Evolutionary conservation across 37 sponge, comb jelly and placozoan species (phyloP).

Genomic region (Spongia lamella): DNA sequence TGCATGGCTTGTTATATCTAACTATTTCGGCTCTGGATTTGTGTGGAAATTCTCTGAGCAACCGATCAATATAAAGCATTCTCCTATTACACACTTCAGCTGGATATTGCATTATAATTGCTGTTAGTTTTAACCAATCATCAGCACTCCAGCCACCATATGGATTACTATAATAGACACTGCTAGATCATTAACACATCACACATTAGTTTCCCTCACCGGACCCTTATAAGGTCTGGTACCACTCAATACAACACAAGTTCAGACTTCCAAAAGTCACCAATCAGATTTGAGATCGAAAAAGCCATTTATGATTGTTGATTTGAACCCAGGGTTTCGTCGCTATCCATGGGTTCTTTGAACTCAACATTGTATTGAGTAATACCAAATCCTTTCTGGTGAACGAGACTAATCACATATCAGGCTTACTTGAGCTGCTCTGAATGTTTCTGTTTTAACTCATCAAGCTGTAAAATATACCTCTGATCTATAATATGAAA

Average conservation of each 20-base stretch:
- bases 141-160: slow-evolving; percentile 51
- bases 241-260: too few relatives aligned
- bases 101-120: slow-evolving; percentile 63
- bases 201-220: background rate
- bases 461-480: background rate
- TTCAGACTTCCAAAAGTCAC: too few relatives aligned
- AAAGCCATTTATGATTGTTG: too few relatives aligned
- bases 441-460: background rate
- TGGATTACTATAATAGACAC: background rate
- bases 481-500: slow-evolving; percentile 25
- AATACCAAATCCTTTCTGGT: too few relatives aligned
- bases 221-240: background rate
- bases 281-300: too few relatives aligned
- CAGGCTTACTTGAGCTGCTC: too few relatives aligned
- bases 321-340: too few relatives aligned
- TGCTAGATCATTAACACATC: background rate
- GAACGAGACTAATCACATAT: too few relatives aligned
- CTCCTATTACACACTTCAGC: slow-evolving; percentile 10
- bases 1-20: slow-evolving; percentile 5
- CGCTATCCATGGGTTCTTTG: too few relatives aligned
- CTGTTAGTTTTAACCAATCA: slow-evolving; percentile 25
- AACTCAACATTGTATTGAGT: too few relatives aligned
- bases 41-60: slow-evolving; percentile 59
- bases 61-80: slow-evolving; percentile 49
- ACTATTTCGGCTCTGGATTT: slow-evolving; percentile 42